phyloP scores from a whole-genome alignment of 2,797 vertebrate genomes.

The Macrochelys suwanniensis region DNA sequence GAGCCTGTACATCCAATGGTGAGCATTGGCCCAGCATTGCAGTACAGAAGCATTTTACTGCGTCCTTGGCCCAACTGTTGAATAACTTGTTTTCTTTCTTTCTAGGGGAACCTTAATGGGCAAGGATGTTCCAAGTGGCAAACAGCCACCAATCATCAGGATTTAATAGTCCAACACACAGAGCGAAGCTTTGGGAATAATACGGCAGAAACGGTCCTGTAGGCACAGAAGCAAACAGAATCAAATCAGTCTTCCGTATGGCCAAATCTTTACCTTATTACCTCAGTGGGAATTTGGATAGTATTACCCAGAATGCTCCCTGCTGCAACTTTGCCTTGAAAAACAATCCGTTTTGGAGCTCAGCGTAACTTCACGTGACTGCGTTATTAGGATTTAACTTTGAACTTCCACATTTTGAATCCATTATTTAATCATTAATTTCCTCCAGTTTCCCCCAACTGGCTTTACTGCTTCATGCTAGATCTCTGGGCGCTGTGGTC shows the following conservation, averaged over 20 bases:
- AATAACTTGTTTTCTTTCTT: slow-evolving; percentile 63
- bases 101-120: slow-evolving; percentile 53
- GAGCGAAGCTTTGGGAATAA: slow-evolving; percentile 17
- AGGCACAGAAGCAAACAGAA: background rate
- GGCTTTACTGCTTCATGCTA: slow-evolving; percentile 45
- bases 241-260: background rate
- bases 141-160: slow-evolving; percentile 62
- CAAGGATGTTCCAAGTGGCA: slow-evolving; percentile 72
- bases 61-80: slow-evolving; percentile 52
- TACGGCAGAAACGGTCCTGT: background rate
- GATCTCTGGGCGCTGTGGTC: slow-evolving; percentile 45
- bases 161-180: slow-evolving; percentile 45
- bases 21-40: slow-evolving; percentile 39
- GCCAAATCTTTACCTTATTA: slow-evolving; percentile 63
- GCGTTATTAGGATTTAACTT: slow-evolving; percentile 74
- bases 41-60: slow-evolving; percentile 55
- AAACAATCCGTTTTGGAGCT: slow-evolving; percentile 72
- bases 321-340: slow-evolving; percentile 64
- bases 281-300: slow-evolving; percentile 72
- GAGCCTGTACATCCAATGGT: background rate
- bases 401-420: slow-evolving; percentile 84
- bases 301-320: slow-evolving; percentile 69
- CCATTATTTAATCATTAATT: slow-evolving; percentile 81
- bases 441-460: slow-evolving; percentile 76
- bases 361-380: slow-evolving; percentile 59